phyloP scores from a whole-genome alignment of 1,140 invertebrate genomes.

The Drosophila lacteicornis region DNA sequence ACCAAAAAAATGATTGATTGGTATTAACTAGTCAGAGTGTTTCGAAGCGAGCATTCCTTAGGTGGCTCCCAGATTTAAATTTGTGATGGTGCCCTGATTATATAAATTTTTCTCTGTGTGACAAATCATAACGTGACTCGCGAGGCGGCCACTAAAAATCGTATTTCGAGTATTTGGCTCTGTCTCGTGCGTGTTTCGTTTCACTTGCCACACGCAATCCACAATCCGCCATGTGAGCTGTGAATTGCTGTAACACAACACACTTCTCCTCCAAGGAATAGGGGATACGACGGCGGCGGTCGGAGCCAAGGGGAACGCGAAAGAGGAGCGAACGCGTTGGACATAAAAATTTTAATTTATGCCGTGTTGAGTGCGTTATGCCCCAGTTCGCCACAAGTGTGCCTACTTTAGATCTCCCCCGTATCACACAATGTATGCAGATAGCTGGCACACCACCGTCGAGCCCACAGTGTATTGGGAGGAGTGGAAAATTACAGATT shows the following conservation, averaged over 20 bases:
- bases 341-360: conserved; percentile 80
- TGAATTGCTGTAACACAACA: conserved; percentile 55
- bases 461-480: not conserved
- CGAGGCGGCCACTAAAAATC: conserved; percentile 70
- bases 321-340: conserved; percentile 20
- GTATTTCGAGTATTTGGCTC: conserved; percentile 55
- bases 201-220: conserved; percentile 72
- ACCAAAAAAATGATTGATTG: too few relatives aligned
- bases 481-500: not conserved
- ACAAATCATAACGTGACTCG: conserved; percentile 74
- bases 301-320: not conserved
- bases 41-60: too few relatives aligned
- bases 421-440: conserved; percentile 48
- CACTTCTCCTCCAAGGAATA: conserved; percentile 10
- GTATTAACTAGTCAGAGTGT: too few relatives aligned
- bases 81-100: too few relatives aligned
- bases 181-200: conserved; percentile 69
- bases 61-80: too few relatives aligned
- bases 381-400: conserved; percentile 69
- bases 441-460: conserved; percentile 31
- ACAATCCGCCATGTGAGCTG: conserved; percentile 42
- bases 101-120: conserved; percentile 4
- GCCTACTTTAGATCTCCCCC: conserved; percentile 56
- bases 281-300: not conserved
- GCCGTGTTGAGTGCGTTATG: conserved; percentile 80